phyloP scores from a whole-genome alignment of 2,797 vertebrate genomes.

The Erethizon dorsatum region DNA sequence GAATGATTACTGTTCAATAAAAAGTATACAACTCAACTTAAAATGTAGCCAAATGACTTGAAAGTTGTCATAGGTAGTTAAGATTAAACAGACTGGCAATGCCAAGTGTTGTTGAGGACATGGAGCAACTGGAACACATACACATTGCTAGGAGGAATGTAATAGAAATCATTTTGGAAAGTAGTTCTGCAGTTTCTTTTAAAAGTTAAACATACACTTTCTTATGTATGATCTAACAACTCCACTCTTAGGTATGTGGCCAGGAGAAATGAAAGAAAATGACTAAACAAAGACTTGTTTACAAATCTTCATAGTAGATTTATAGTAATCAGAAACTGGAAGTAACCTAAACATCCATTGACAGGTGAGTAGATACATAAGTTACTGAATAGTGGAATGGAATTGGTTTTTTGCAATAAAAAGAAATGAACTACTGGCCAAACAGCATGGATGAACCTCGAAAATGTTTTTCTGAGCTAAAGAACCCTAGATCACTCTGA shows the following conservation, averaged over 20 bases:
- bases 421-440: not conserved
- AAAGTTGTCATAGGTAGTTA: not conserved
- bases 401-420: slow-evolving; percentile 21
- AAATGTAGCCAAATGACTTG: slow-evolving; percentile 1
- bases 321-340: not conserved
- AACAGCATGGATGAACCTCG: not conserved
- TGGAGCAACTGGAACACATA: not conserved
- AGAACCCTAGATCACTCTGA: not conserved
- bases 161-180: not conserved
- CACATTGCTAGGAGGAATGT: not conserved
- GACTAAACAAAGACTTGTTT: slow-evolving; percentile 3
- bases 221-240: not conserved
- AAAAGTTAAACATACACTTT: slow-evolving; percentile 12
- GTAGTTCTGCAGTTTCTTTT: not conserved
- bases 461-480: not conserved
- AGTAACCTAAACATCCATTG: slow-evolving; percentile 24
- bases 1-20: slow-evolving; percentile 27
- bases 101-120: not conserved
- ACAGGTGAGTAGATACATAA: not conserved
- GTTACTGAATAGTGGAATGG: not conserved
- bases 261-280: slow-evolving; percentile 34
- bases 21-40: not conserved
- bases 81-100: not conserved
- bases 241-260: not conserved
- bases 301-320: slow-evolving; percentile 9